Percentiles rank a stretch among this genome's conserved stretches.
Evolutionary conservation across 2,113 vertebrate species (phyloP).

Genomic region (Mustelus asterias): DNA sequence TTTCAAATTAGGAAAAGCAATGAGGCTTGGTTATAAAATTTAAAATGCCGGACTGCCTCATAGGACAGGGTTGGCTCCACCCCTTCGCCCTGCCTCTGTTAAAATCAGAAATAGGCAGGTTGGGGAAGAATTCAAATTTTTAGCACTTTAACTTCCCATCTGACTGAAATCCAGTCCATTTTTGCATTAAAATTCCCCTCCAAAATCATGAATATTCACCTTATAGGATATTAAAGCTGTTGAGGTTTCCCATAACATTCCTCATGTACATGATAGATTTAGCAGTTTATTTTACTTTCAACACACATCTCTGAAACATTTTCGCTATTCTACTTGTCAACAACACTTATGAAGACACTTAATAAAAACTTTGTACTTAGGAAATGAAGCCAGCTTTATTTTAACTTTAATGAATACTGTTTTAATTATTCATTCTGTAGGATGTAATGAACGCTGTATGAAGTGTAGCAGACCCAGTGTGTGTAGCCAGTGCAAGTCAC

Average conservation of each 20-base stretch:
- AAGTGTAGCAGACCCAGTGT: conserved; percentile 57
- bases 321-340: not conserved
- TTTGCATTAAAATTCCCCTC: not conserved
- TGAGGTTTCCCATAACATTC: not conserved
- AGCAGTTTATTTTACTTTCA: not conserved
- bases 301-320: not conserved
- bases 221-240: not conserved
- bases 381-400: not conserved
- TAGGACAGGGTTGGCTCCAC: not conserved
- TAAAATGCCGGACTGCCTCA: not conserved
- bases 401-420: not conserved
- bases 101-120: not conserved
- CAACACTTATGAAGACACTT: not conserved
- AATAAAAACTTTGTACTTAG: not conserved
- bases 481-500: conserved; percentile 66
- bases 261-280: not conserved
- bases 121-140: not conserved
- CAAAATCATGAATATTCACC: not conserved
- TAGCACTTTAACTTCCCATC: not conserved
- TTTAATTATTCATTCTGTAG: conserved; percentile 51
- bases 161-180: not conserved
- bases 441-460: conserved; percentile 69
- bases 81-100: not conserved
- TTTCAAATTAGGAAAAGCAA: not conserved
- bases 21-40: not conserved